Base-by-base conservation (phyloP, 2,113 vertebrate species). In the Tricholaema leucomelas region DNA sequence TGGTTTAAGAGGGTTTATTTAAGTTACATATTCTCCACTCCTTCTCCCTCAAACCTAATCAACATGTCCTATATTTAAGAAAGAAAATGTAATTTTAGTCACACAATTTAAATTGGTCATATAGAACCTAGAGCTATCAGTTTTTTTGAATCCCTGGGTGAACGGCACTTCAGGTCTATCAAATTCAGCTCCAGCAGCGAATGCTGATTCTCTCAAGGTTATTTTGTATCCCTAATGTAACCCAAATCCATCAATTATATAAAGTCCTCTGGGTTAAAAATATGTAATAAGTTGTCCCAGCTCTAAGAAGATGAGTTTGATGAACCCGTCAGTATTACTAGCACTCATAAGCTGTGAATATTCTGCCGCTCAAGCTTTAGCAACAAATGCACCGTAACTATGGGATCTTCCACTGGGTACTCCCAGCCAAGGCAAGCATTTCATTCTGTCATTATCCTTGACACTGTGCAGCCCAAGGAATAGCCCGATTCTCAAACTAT, bases 161-260 rank as follows among this genome's bases (percentile, higher is more conserved):
- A 95, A 92, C 15, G 28, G 66, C 55, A 70, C 44, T 93, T 92
- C 81, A 92, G 54, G 23, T 92, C 83, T 67, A 64, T 67, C 84
- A 91, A 90, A 91, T 80, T 87, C 84, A 87, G 10, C 52, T 85
- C 25, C 36, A 42, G 33, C 54, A 81, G 15, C 36, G 75, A 81
- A 81, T 48, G 65, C 23, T 48, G 86, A 64, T 78, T 88, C 82
- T 82, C 74, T 64, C 72, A 80, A 84, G 64, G 64, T 92, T 96
- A 85, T 91, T 96, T 91, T 85, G 50, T 81, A 91, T 88, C 81
- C 91, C 40, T 81, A 92, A 91, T 71, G 75, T 65, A 95, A 90
- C 87, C 87, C 46, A 90, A 90, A 95, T 93, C 92, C 84, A 94
- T 95, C 87, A 96, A 95, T 97, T 95, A 94, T 38, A 88, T 74